phyloP scores from a whole-genome alignment of 2,113 vertebrate genomes.

The Sardina pilchardus region DNA sequence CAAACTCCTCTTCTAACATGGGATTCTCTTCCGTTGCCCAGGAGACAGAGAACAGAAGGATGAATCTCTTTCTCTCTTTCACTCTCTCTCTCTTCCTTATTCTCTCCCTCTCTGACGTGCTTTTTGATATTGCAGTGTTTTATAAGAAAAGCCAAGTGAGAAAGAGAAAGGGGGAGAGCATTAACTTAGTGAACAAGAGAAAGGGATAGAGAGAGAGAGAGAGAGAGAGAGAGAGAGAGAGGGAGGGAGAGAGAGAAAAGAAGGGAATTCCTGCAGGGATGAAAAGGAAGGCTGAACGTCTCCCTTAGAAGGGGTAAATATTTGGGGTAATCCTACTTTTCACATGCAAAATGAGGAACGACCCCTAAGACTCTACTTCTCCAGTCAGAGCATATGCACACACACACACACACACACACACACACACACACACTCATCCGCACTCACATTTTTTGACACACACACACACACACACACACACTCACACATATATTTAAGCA shows the following conservation, averaged over 20 bases:
- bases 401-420: slow-evolving; percentile 24
- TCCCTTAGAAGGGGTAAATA: slow-evolving; percentile 74
- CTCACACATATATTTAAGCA: background rate
- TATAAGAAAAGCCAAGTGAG: slow-evolving; percentile 20
- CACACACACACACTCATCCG: background rate
- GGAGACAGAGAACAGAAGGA: background rate
- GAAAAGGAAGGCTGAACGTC: slow-evolving; percentile 68
- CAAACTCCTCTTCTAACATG: background rate
- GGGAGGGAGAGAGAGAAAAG: slow-evolving; percentile 48
- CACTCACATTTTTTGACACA: no score
- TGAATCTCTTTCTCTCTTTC: slow-evolving; percentile 23
- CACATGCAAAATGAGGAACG: slow-evolving; percentile 71
- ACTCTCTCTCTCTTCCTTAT: background rate
- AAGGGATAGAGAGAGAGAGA: slow-evolving; percentile 13
- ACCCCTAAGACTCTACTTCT: slow-evolving; percentile 53
- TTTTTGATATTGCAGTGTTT: slow-evolving; percentile 13
- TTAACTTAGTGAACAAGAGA: slow-evolving; percentile 41
- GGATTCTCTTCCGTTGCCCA: background rate
- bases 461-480: background rate
- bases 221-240: slow-evolving; percentile 12
- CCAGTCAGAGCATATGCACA: slow-evolving; percentile 41
- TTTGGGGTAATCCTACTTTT: slow-evolving; percentile 79
- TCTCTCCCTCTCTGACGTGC: background rate
- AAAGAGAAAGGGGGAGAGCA: slow-evolving; percentile 16
- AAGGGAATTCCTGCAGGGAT: slow-evolving; percentile 58